Evolutionary conservation across 2,888 invertebrate species (phyloP).

Genomic region (Nasonia oneida): DNA sequence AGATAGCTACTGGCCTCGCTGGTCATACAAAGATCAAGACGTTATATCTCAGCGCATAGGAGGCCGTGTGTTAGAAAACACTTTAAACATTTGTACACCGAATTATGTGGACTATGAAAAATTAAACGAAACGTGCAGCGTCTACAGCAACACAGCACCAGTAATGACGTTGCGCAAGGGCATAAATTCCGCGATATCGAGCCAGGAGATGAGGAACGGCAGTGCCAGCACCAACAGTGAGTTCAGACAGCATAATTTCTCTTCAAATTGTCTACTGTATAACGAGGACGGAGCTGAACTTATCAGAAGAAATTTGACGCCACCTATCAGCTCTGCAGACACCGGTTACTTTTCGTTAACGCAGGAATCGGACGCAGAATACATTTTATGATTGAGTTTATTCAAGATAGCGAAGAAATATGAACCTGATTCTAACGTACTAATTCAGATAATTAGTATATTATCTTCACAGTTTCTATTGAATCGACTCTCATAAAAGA

Average conservation of each 20-base stretch:
- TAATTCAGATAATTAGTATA: not conserved
- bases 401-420: not conserved
- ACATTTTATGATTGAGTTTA: not conserved
- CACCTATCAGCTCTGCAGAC: not conserved
- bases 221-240: slow-evolving; percentile 17
- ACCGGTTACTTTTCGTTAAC: not conserved
- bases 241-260: slow-evolving; percentile 69
- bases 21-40: slow-evolving; percentile 50
- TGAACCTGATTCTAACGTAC: not conserved
- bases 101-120: slow-evolving; percentile 68
- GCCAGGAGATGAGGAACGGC: not conserved
- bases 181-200: slow-evolving; percentile 31
- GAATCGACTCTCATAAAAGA: not conserved
- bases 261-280: slow-evolving; percentile 71
- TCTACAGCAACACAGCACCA: slow-evolving; percentile 74
- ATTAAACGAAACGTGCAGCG: slow-evolving; percentile 72
- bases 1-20: slow-evolving; percentile 65
- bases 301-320: not conserved
- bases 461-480: not conserved
- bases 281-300: slow-evolving; percentile 63
- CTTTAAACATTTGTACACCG: slow-evolving; percentile 60
- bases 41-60: slow-evolving; percentile 31
- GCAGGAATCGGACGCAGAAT: not conserved
- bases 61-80: slow-evolving; percentile 59
- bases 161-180: slow-evolving; percentile 65